Conservation (phyloP, 2,797 vertebrate species). For the Cossypha polioptera region DNA sequence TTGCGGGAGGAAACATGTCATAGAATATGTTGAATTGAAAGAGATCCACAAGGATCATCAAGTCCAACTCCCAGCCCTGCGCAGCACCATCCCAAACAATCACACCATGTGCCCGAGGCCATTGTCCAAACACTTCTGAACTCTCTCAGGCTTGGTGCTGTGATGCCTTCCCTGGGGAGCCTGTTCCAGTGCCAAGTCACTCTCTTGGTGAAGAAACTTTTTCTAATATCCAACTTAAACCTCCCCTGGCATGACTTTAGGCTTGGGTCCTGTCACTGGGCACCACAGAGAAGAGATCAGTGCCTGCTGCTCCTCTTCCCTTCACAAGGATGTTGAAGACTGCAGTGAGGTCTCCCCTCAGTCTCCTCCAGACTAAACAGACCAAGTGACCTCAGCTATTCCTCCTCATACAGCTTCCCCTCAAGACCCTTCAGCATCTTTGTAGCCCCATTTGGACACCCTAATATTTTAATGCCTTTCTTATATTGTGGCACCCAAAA, state of each 20-base stretch:
- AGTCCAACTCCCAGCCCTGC: background rate
- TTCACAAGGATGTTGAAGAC: rapidly evolving
- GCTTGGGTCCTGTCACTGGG: rapidly evolving
- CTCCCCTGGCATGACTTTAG: background rate
- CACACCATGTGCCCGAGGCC: background rate
- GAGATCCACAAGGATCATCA: rapidly evolving
- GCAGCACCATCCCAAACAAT: background rate
- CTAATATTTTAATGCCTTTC: background rate
- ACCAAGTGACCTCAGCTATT: background rate
- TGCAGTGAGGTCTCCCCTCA: background rate
- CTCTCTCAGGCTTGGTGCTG: background rate
- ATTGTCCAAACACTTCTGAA: background rate
- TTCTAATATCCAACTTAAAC: background rate
- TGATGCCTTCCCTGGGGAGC: background rate
- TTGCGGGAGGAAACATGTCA: background rate
- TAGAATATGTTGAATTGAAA: background rate
- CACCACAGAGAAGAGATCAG: background rate
- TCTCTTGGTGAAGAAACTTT: background rate
- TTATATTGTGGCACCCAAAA: rapidly evolving
- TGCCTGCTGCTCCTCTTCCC: background rate
- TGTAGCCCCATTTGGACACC: background rate
- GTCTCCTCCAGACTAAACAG: background rate
- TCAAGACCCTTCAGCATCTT: background rate
- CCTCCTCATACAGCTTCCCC: rapidly evolving
- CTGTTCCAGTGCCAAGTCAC: background rate